Base-by-base conservation (phyloP, 2,888 invertebrate species). In the Anthrax anthrax region DNA sequence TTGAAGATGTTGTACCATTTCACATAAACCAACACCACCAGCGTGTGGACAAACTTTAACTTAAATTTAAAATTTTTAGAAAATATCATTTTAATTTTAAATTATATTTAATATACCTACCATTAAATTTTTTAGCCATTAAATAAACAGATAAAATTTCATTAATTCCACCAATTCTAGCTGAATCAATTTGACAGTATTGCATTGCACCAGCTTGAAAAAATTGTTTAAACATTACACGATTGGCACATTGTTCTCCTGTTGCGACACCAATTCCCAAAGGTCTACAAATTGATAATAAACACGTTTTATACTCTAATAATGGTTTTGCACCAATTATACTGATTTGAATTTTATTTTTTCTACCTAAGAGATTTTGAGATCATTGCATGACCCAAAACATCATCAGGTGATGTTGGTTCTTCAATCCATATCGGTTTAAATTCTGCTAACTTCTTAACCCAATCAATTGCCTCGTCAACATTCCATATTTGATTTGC, bases 41-140 rank as follows among this genome's bases (percentile, higher is more conserved):
- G 90, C 91, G 70, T 94, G 92, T 0, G 94, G 92, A 62, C 90
- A 91, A 2, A 94, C 88, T 58, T 88, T 88, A 16, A 91, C 90
- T 90, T 16, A 34, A 47, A 36, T 37, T 18, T 8, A 39, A 17
- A 13, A 37, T 27, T 23, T 6, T 23, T 23, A 23, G 4, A 6
- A 23, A 6, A 23, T 23, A 23, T 23, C 5, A 6, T 6, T 23
- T 23, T 23, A 23, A 23, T 23, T 6, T 23, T 23, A 8, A 6
- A 8, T 23, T 6, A 23, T 23, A 23, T 23, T 23, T 23, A 41
- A 38, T 32, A 17, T 18, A 46, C 16, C 54, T 64, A 89, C 89
- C 81, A 60, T 80, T 77, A 34, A 84, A 71, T 69, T 90, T 91
- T 23, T 80, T 75, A 3, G 92, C 91, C 88, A 94, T 87, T 8